Base-by-base conservation (phyloP, 2,888 invertebrate species). In the Raillietiella orientalis region DNA sequence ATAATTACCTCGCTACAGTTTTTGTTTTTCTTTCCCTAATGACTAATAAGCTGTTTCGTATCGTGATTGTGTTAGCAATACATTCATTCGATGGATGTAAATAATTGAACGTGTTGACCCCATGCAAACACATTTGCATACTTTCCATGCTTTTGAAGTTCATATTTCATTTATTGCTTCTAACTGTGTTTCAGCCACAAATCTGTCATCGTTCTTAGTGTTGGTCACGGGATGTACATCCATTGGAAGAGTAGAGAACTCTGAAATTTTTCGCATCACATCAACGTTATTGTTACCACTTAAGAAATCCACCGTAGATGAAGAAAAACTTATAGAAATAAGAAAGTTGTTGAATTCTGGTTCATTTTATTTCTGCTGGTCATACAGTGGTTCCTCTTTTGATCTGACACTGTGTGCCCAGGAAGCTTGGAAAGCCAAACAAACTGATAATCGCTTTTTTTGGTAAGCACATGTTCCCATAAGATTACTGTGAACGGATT, bases 361-460 rank as follows among this genome's bases (percentile, higher is more conserved):
- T 8, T 87, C 84, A 19, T 93, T 93, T 47, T 99, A 96, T 45
- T 96, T 96, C 47, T 71, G 87, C 0, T 74, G 72, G 69, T 59
- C 60, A 21, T 34, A 43, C 3, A 45, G 53, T 21, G 52, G 54
- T 24, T 38, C 49, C 33, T 55, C 64, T 24, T 63, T 84, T 42
- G 93, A 96, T 53, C 60, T 96, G 30, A 93, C 87, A 9, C 50
- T 90, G 28, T 87, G 84, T 47, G 74, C 79, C 26, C 93, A 93
- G 52, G 60, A 79, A 36, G 61, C 71, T 38, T 61, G 64, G 34
- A 67, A 66, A 24, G 70, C 70, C 6, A 58, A 54, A 10, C 58
- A 57, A 35, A 69, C 82, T 23, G 93, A 96, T 49, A 79, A 84
- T 41, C 59, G 90, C 42, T 96, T 96, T 47, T 93, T 96, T 45